phyloP scores from a whole-genome alignment of 2,113 vertebrate genomes.

The human region DNA sequence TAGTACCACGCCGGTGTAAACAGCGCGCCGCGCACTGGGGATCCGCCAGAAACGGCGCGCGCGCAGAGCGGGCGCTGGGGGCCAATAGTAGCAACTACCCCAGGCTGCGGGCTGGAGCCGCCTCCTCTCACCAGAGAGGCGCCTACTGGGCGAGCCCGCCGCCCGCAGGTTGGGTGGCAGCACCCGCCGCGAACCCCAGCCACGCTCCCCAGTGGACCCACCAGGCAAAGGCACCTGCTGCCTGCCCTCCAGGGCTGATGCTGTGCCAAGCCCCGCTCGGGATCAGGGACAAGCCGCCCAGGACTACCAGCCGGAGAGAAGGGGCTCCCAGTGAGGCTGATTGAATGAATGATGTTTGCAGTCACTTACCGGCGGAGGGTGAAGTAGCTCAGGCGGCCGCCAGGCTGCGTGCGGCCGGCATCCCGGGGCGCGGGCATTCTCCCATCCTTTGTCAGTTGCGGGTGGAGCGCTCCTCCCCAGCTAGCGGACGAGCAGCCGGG shows the following conservation, averaged over 20 bases:
- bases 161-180: background rate
- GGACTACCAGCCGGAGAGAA: background rate
- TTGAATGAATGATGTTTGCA: background rate
- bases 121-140: background rate
- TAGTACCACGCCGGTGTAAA: background rate
- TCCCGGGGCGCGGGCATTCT: background rate
- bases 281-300: background rate
- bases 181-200: background rate
- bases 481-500: conserved; percentile 24
- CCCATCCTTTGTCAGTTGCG: conserved; percentile 60
- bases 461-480: conserved; percentile 40
- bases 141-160: background rate
- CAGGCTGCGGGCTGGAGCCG: background rate
- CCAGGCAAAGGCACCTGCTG: conserved; percentile 44
- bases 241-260: background rate
- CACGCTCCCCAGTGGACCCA: background rate
- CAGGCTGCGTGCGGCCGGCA: background rate
- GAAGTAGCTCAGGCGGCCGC: conserved; percentile 47
- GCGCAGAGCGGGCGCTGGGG: background rate
- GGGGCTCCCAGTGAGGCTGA: background rate
- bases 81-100: background rate
- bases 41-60: background rate
- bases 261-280: background rate
- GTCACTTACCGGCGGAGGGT: conserved; percentile 61
- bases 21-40: background rate